A percentile compares a stretch with the other conserved stretches of the same genome.
phyloP scores from a whole-genome alignment of 2,113 vertebrate genomes.

The Phalacrocorax carbo region DNA sequence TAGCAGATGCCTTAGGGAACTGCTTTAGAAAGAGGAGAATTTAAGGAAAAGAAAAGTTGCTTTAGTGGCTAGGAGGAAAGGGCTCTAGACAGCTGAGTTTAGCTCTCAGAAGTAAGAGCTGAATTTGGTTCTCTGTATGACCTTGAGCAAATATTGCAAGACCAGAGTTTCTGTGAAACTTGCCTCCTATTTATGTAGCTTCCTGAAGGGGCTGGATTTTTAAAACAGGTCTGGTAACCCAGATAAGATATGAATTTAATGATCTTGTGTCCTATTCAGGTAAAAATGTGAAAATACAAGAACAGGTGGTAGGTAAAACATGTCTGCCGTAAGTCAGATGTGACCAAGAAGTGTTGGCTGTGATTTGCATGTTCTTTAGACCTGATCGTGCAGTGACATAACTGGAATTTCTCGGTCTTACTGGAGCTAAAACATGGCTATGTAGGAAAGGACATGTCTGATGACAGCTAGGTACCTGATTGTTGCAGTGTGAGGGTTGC shows the following conservation, averaged over 20 bases:
- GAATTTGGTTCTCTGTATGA: neutral
- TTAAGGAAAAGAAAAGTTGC: neutral
- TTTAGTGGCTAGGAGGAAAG: neutral
- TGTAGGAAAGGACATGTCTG: neutral
- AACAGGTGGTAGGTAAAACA: neutral
- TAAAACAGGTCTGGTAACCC: neutral
- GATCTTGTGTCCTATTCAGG: neutral
- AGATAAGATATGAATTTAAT: neutral
- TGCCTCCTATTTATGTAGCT: neutral
- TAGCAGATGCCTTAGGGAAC: neutral
- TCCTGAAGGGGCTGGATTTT: neutral
- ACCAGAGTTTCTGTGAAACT: neutral
- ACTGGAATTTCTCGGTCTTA: neutral
- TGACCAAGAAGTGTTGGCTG: neutral
- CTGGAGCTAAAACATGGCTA: neutral
- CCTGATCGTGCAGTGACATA: fast-evolving
- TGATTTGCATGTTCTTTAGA: neutral
- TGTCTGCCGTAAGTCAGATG: neutral
- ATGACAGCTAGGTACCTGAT: neutral
- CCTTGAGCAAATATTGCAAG: neutral
- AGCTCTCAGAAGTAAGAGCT: neutral
- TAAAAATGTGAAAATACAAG: neutral
- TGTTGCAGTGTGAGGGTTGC: neutral
- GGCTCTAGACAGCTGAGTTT: neutral
- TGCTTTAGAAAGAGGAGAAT: neutral